Base-by-base conservation (phyloP, 2,888 invertebrate species). In the Axea sp. region DNA sequence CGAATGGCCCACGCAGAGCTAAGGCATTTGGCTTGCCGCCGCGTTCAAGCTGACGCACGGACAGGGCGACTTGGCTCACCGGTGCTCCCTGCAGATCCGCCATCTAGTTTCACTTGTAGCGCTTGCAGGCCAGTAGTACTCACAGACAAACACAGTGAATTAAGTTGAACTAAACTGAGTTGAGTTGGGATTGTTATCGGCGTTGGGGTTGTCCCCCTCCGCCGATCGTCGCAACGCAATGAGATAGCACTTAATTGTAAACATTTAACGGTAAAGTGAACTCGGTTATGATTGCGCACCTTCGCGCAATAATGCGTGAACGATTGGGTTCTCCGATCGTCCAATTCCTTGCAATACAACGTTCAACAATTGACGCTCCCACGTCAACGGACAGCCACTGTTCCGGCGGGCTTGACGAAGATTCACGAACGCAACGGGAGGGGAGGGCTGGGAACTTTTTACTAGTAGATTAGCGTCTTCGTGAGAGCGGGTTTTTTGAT, bases 11-110 rank as follows among this genome's bases (percentile, higher is more conserved):
- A 68, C 87, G 86, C 76, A 88, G 87, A 76, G 94, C 95, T 86
- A 95, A 90, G 80, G 95, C 91, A 89, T 95, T 95, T 83, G 96
- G 96, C 91, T 96, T 96, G 88, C 95, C 95, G 89, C 96, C 94
- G 88, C 97, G 93, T 90, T 98, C 98, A 88, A 98, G 91, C 88
- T 96, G 96, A 83, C 96, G 95, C 83, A 94, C 93, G 88, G 94
- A 92, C 87, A 95, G 90, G 82, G 94, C 92, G 89, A 95, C 95
- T 88, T 94, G 94, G 81, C 91, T 91, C 85, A 94, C 93, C 86
- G 90, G 88, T 68, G 89, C 87, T 80, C 90, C 89, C 88, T 92
- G 91, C 64, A 86, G 76, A 24, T 87, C 87, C 77, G 87, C 86
- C 87, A 87, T 86, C 69, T 82, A 83, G 72, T 59, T 69, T 45